Evolutionary conservation across 2,888 invertebrate species (phyloP), one percentile per base, ranked within the genome.

Genomic region (Willowsia nigromaculata): DNA sequence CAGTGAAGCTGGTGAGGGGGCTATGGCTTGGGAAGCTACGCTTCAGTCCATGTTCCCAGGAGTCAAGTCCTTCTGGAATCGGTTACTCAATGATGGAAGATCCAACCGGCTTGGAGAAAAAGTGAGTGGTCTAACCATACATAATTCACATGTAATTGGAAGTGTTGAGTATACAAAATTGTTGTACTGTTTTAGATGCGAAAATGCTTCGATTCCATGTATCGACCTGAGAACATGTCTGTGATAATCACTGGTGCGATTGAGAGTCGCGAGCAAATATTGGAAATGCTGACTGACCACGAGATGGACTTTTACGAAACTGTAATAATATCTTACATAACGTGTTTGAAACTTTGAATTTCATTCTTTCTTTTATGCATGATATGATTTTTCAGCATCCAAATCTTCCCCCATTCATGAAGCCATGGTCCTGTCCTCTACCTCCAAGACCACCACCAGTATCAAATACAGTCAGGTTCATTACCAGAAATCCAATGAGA

Each of bases 191-290:
- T 33, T 68, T 93, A 97, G 97, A 96, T 97, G 27, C 95, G 95
- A 91, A 94, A 95, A 22, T 98, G 96, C 93, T 98, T 98, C 94
- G 96, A 96, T 93, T 95, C 96, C 89, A 98, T 97, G 94, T 99
- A 98, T 94, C 95, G 97, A n/a, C 96, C 98, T 1, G 97, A 98
- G 94, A 99, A 99, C 94, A 94, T 98, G 90, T 96, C 96, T 50
- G 94, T 98, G 6, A 96, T 98, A 81, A 96, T 98, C 82, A 96
- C 97, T 11, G 98, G 98, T 22, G 88, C 88, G 11, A 27, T 92
- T 15, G 81, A 91, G 27, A 90, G 90, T 27, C 65, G 62, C 9
- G 90, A 90, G n/a, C 91, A 91, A 30, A 88, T 92, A 76, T 37
- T 92, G 68, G 90, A 91, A 18, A 89, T 90, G 59, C 71, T 92